Evolutionary conservation across 2,888 invertebrate species (phyloP).

Genomic region (Campoplex capitator): DNA sequence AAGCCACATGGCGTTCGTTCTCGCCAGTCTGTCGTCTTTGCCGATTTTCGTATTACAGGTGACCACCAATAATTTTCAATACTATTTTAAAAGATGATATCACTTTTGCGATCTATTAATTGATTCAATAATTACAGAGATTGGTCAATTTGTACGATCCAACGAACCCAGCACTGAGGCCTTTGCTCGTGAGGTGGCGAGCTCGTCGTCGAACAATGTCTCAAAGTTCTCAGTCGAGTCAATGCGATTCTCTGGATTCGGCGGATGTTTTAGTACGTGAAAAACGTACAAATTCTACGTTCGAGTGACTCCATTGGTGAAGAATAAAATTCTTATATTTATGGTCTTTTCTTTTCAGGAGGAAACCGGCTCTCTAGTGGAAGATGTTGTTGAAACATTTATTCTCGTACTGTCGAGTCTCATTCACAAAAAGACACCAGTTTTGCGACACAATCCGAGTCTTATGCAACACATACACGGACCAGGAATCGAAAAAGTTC

Average conservation of each 20-base stretch:
- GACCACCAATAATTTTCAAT: conserved; percentile 59
- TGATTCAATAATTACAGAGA: conserved; percentile 78
- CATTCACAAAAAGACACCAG: conserved; percentile 81
- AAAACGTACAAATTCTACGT: too few relatives aligned
- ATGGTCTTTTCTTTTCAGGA: conserved; percentile 73
- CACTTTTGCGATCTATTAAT: not conserved
- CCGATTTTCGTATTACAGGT: conserved; percentile 87
- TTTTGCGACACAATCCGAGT: conserved; percentile 75
- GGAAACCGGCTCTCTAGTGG: conserved; percentile 79
- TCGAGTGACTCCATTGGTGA: not conserved
- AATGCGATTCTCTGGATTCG: conserved; percentile 85
- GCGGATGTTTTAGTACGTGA: conserved; percentile 79
- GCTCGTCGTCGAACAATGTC: conserved; percentile 81
- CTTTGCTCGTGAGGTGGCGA: conserved; percentile 84
- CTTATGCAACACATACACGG: conserved; percentile 78
- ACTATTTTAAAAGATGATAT: not conserved
- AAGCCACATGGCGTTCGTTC: conserved; percentile 85
- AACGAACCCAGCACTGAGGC: conserved; percentile 86
- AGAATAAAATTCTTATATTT: not conserved
- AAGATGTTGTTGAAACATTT: conserved; percentile 86
- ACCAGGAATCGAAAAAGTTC: conserved; percentile 77
- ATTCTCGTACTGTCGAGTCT: conserved; percentile 85
- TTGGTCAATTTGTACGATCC: conserved; percentile 88
- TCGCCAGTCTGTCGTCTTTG: conserved; percentile 85
- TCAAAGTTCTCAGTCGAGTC: conserved; percentile 85